Base-by-base conservation (phyloP, 2,888 invertebrate genomes). In the Timandra comae region DNA sequence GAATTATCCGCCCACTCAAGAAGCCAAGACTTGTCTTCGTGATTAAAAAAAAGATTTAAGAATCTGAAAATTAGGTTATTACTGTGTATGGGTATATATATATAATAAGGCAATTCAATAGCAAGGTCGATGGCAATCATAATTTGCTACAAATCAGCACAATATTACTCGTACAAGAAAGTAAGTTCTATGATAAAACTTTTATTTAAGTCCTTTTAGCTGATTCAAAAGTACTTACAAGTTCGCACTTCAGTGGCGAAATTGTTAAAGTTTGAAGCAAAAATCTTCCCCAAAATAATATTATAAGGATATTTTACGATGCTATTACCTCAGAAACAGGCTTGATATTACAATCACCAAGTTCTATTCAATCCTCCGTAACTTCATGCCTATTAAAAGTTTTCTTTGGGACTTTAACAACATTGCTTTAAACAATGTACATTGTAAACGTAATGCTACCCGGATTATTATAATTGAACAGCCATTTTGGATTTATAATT, bases 351-450 rank as follows among this genome's bases (percentile, higher is more conserved):
- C 63, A 59, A 66, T 68, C 60, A 63, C 57, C 51, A 47, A 63
- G 59, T 60, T 65, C 57, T 63, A 67, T 72, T 68, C 53, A 71
- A 74, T 75, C 66, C 58, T 39, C 50, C 50, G 55, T 59, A 70
- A 70, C 65, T 73, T 70, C 55, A 60, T 55, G 61, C 72, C 72
- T 65, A 71, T 79, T 74, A 78, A 78, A 80, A 80, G 68, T 79
- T 80, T 69, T 56, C 62, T 63, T 60, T 43, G 50, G 49, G 56
- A 63, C 53, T 69, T 56, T 50, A 61, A 59, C 61, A 70, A 71
- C 62, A 67, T 65, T 55, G 56, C 50, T 59, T 62, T 37, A 56
- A 64, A 75, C 77, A 77, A 75, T 74, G 56, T 60, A 54, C 57
- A 68, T 70, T 73, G 68, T 71, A 55, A 52, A 50, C 55, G 49